These are phyloP conservation scores for Lacerta bilineata DNA, from an alignment of 2,797 vertebrate species.

Conservation along the genomic window DNA sequence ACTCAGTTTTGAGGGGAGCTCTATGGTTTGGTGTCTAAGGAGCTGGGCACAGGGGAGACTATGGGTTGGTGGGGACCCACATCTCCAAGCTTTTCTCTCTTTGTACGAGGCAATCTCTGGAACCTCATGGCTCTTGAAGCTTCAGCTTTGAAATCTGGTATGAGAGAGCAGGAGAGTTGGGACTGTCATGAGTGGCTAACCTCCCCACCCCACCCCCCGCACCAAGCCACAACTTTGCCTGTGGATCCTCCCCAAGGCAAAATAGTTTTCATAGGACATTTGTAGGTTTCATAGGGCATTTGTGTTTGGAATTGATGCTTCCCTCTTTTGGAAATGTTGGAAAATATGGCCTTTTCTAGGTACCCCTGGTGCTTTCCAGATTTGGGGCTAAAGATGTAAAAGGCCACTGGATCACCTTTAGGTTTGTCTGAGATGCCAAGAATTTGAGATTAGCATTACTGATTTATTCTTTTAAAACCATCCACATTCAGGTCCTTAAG, in stretches of 20 bases:
- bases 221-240: neutral
- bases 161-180: neutral
- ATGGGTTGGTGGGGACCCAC: neutral
- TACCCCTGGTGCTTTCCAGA: neutral
- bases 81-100: neutral
- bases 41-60: neutral
- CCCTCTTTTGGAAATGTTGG: neutral
- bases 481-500: neutral
- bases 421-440: slow-evolving; percentile 5
- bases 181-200: neutral
- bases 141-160: neutral
- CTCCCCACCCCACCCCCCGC: neutral
- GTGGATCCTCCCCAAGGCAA: neutral
- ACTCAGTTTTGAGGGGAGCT: neutral
- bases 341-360: neutral
- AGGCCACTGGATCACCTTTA: neutral
- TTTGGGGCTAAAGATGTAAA: neutral
- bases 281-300: neutral
- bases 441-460: neutral
- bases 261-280: neutral
- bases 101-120: neutral
- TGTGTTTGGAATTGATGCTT: too few relatives aligned
- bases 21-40: neutral
- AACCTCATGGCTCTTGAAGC: neutral
- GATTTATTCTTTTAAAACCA: neutral